Evolutionary conservation across 2,113 vertebrate species (phyloP).

Genomic region (Pionites leucogaster): DNA sequence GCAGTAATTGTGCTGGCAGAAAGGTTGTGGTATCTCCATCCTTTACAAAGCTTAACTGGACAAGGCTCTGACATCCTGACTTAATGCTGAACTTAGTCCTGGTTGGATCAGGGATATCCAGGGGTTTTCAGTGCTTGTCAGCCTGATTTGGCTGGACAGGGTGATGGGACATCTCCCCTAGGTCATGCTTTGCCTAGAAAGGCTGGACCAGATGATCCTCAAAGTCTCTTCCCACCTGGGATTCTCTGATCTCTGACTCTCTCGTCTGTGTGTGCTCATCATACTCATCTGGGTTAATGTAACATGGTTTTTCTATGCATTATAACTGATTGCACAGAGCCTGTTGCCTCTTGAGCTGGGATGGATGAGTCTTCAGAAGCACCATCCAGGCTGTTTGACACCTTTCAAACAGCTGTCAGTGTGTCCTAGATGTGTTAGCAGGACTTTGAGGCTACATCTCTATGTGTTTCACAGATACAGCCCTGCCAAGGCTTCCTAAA

Average conservation of each 20-base stretch:
- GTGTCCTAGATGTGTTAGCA: background rate
- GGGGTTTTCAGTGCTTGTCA: background rate
- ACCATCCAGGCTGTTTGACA: background rate
- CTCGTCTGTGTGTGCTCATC: background rate
- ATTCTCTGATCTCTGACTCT: background rate
- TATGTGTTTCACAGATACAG: too few species aligned
- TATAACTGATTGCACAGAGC: accelerated
- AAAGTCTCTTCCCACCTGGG: background rate
- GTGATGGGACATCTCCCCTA: background rate
- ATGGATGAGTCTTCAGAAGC: background rate
- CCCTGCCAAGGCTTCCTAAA: background rate
- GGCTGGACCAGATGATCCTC: background rate
- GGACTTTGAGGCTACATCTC: background rate
- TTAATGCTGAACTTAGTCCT: background rate
- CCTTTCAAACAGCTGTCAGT: background rate
- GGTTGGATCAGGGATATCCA: background rate
- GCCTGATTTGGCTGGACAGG: background rate
- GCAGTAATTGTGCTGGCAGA: background rate
- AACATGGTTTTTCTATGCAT: background rate
- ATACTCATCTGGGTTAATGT: background rate
- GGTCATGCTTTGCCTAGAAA: background rate
- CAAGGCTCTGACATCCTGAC: background rate
- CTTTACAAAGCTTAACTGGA: background rate
- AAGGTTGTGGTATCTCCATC: background rate
- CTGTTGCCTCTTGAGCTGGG: accelerated